Evolutionary conservation across 1,140 invertebrate species (phyloP), one percentile per base, ranked within the genome.

Genomic region (Zelostemma sp.): DNA sequence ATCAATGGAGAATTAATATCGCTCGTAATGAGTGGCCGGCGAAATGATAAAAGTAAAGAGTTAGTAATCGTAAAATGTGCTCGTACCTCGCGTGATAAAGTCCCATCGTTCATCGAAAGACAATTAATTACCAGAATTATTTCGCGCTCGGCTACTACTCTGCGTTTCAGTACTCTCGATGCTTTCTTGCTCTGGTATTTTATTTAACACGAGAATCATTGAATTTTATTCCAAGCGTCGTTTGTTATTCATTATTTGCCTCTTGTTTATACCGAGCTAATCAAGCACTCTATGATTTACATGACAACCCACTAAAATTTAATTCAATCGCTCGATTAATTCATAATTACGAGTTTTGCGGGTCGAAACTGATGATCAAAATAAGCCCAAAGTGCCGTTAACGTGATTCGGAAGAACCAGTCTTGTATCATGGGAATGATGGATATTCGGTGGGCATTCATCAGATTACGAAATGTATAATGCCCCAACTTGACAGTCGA

Each of bases 91-190:
- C 80, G 80, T 82, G 80, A 80, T 78, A 80, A 73, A 80, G 73
- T 71, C 75, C 72, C 80, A 82, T 82, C 77, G 76, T 76, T 81
- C 71, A 74, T 80, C 68, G 56, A 69, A 63, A 72, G 75, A 81
- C 76, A 81, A 82, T 82, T 82, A 80, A 82, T 82, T 81, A 80
- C 79, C 72, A 72, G 72, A 74, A 78, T 81, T 80, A 70, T 62
- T 70, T 65, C 35, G 61, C 57, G 53, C 51, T 58, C 47, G 57
- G 48, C 61, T 70, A 54, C 58, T 54, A 57, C 31, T 58, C 21
- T 1, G 35, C 5, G 41, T 15, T 53, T 11, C 15, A 6, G 28
- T 25, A 17, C 40, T 6, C 48, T 60, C 43, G 38, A 9, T 14
- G 59, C 54, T n/a, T 35, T 35, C 33, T 35, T 35, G n/a, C 33